Conservation (phyloP, 2,113 vertebrate species). For the Clarias batrachus region DNA sequence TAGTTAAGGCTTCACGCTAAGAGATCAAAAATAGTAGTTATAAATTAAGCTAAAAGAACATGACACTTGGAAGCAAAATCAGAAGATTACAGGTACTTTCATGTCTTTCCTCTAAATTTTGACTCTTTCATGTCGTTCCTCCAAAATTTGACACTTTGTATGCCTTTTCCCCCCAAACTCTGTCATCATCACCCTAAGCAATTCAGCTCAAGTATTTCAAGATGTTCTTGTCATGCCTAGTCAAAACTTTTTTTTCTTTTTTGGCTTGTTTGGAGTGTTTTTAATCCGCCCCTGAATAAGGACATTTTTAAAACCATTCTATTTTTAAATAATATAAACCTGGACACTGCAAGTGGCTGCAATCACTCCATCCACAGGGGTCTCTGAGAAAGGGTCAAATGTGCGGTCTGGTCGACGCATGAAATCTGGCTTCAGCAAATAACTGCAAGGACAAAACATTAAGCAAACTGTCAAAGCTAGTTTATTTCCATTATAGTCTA, state of each 20-base stretch:
- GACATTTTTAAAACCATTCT: not conserved
- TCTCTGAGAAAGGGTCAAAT: conserved; percentile 88
- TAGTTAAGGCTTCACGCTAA: not conserved
- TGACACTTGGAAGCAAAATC: not conserved
- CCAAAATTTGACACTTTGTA: not conserved
- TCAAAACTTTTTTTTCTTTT: not conserved
- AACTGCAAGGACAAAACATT: conserved; percentile 63
- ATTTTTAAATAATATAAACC: conserved; percentile 62
- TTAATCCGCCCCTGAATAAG: not conserved
- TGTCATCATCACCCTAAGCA: conserved; percentile 14
- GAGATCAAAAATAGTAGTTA: not conserved
- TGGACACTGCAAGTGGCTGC: conserved; percentile 87
- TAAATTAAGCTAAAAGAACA: conserved; percentile 11
- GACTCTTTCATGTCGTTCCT: not conserved
- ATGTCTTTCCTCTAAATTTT: conserved; percentile 17
- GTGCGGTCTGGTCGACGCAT: conserved; percentile 84
- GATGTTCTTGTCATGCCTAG: not conserved
- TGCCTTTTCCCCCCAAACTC: not conserved
- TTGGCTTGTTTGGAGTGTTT: not conserved
- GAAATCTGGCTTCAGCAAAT: conserved; percentile 86
- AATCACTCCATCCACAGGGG: conserved; percentile 86
- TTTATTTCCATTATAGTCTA: conserved; percentile 3
- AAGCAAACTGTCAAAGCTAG: not conserved
- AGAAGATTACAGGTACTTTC: conserved; percentile 19
- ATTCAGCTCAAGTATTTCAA: not conserved